Percentiles rank a stretch among this genome's conserved stretches.
phyloP scores from a whole-genome alignment of 2,113 vertebrate genomes.

The Callipepla squamata region DNA sequence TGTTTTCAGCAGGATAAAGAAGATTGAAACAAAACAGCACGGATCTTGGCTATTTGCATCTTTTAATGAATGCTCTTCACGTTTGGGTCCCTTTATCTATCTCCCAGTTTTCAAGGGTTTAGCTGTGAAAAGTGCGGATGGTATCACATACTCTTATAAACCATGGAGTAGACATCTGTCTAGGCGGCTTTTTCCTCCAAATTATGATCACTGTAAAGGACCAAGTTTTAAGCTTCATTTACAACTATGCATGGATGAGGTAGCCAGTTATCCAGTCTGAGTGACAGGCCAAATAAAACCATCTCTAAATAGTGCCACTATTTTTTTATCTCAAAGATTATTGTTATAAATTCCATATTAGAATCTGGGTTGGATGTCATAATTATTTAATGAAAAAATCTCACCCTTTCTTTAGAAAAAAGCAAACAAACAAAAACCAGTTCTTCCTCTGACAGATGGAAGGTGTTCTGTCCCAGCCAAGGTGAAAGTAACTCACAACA shows the following conservation, averaged over 20 bases:
- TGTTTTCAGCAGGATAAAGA: slow-evolving; percentile 79
- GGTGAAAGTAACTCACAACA: neutral
- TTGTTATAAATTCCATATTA: neutral
- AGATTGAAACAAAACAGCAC: slow-evolving; percentile 76
- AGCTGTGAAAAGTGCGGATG: slow-evolving; percentile 75
- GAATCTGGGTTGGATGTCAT: neutral
- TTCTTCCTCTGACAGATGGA: neutral
- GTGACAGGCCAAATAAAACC: slow-evolving; percentile 23
- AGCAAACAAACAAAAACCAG: neutral
- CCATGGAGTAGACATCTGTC: slow-evolving; percentile 74
- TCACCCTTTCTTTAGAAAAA: neutral
- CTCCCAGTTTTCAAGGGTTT: slow-evolving; percentile 77
- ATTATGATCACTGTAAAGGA: slow-evolving; percentile 64
- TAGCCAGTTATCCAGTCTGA: slow-evolving; percentile 46
- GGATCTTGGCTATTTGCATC: slow-evolving; percentile 78
- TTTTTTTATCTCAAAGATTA: neutral
- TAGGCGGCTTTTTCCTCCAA: slow-evolving; percentile 69
- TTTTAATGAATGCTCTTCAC: slow-evolving; percentile 82
- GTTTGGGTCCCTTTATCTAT: slow-evolving; percentile 75
- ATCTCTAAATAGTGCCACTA: neutral
- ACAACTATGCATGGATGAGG: slow-evolving; percentile 34
- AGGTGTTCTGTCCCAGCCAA: neutral
- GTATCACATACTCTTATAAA: slow-evolving; percentile 77
- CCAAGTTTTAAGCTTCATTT: slow-evolving; percentile 63
- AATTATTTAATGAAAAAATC: neutral